Percentiles rank a stretch among this genome's conserved stretches.
phyloP scores from a whole-genome alignment of 2,888 invertebrate species.

The Noctua pronuba region DNA sequence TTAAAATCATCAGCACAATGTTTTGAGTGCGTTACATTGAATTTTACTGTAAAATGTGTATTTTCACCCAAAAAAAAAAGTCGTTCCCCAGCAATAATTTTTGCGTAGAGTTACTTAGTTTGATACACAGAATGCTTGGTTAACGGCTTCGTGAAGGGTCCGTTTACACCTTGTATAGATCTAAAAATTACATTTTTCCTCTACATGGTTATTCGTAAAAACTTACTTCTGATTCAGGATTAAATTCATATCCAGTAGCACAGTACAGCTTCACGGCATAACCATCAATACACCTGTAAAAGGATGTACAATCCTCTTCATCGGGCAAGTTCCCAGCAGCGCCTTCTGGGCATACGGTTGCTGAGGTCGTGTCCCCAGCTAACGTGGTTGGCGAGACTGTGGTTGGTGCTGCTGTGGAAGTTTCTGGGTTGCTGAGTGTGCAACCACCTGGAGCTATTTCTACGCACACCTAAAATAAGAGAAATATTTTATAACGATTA shows the following conservation, averaged over 20 bases:
- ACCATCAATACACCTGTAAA: conserved; percentile 45
- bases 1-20: no score
- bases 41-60: no score
- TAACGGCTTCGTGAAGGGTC: no score
- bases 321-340: conserved; percentile 8
- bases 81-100: no score
- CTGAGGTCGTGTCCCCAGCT: neutral
- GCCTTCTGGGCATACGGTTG: conserved; percentile 8
- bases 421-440: conserved; percentile 4
- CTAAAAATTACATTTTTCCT: no score
- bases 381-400: conserved; percentile 16
- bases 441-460: conserved; percentile 38
- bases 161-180: no score
- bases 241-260: conserved; percentile 35
- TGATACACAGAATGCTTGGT: no score
- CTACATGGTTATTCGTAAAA: neutral
- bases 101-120: no score
- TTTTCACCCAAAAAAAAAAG: no score
- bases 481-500: neutral
- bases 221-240: conserved; percentile 32
- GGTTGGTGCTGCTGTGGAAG: neutral
- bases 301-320: conserved; percentile 21
- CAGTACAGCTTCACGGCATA: conserved; percentile 34
- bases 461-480: conserved; percentile 26
- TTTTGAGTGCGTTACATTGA: no score